Evolutionary conservation across 2,113 vertebrate species (phyloP).

Genomic region (Mobula hypostoma): DNA sequence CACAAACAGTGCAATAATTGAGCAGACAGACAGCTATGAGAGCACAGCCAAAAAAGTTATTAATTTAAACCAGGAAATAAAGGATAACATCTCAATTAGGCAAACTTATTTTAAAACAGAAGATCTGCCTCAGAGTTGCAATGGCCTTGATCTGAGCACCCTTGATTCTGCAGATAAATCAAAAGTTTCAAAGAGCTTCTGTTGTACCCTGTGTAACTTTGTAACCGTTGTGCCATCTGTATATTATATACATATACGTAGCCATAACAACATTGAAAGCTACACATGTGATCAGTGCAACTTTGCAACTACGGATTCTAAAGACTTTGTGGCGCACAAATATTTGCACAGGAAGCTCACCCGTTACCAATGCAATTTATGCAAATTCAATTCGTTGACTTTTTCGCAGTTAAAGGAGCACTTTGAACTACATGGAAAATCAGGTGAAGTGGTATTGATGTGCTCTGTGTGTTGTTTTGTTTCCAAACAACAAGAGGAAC

Average conservation of each 20-base stretch:
- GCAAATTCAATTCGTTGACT: conserved; percentile 74
- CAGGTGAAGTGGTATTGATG: conserved; percentile 83
- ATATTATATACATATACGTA: conserved; percentile 10
- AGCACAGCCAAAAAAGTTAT: conserved; percentile 57
- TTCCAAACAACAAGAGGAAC: conserved; percentile 74
- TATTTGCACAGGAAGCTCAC: conserved; percentile 55
- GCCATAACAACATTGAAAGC: not conserved
- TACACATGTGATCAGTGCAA: conserved; percentile 11
- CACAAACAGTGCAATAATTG: conserved; percentile 41
- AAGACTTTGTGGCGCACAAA: conserved; percentile 10
- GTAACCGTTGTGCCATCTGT: not conserved
- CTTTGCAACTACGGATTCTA: conserved; percentile 28
- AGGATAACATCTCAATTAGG: conserved; percentile 28
- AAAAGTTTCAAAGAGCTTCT: conserved; percentile 1
- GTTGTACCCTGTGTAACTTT: conserved; percentile 4
- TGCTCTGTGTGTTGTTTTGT: conserved; percentile 83
- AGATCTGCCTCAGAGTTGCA: conserved; percentile 44
- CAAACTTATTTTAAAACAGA: conserved; percentile 46
- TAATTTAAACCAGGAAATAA: conserved; percentile 47
- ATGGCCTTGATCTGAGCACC: conserved; percentile 42
- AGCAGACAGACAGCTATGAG: conserved; percentile 49
- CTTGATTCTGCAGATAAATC: not conserved
- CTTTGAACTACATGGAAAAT: conserved; percentile 79
- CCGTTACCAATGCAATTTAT: conserved; percentile 89
- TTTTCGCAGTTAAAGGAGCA: conserved; percentile 77